Base-by-base conservation (phyloP, 2,797 vertebrate species). In the Leuciscus waleckii region DNA sequence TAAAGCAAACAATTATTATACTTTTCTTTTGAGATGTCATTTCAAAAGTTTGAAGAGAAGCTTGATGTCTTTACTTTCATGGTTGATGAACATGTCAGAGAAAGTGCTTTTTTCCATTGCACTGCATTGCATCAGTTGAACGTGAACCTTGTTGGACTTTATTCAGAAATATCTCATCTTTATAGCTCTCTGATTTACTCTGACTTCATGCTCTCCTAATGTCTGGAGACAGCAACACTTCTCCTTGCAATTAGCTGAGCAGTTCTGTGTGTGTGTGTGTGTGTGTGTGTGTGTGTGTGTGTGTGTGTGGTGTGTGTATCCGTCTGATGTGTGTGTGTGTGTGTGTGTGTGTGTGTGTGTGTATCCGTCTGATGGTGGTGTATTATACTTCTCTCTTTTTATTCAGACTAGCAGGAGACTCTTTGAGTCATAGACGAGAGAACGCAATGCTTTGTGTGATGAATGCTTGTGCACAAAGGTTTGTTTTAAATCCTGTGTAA, bases 91-190 rank as follows among this genome's bases (percentile, higher is more conserved):
- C 21, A 23, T 43, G 54, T 69, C 63, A 51, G 43, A 61, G 68
- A 35, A 29, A 46, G 65, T 88, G 79, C 74, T 92, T 88, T 86
- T 90, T 87, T 90, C 61, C 84, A 78, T 94, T 94, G 87, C 93
- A 56, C 82, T 87, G 74, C 39, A 69, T 95, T 95, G 92, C 92
- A 83, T 95, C 93, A 93, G 70, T 23, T 78, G 10, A 54, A 82
- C 70, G 54, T 71, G 89, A 84, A 75, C n/a, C 81, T 86, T 61
- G 75, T 58, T 73, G 77, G 82, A 87, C 68, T 65, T 78, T 79
- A 68, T 77, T 75, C 4, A 49, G 39, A 74, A 63, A 82, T 49
- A 49, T 86, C 69, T 84, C 35, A 37, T 51, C 85, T 79, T 81
- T 26, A n/a, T 70, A 35, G 54, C 61, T 32, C 70, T 41, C 26